phyloP scores from a whole-genome alignment of 2,888 invertebrate genomes.

The Mystacides longicornis region DNA sequence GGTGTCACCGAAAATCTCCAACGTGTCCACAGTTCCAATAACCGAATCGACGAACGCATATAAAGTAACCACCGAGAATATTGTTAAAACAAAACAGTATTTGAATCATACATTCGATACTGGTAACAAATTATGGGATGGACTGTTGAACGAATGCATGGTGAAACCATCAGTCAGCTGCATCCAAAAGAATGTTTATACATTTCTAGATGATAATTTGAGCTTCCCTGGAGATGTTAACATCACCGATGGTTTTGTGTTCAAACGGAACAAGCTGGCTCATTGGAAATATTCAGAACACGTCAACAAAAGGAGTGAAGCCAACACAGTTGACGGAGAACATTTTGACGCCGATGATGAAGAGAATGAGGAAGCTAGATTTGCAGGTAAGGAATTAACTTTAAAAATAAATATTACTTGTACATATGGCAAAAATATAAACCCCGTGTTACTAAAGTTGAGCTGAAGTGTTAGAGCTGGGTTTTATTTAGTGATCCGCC shows the following conservation, averaged over 20 bases:
- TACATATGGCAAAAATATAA: too few relatives aligned
- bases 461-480: too few relatives aligned
- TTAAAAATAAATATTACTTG: too few relatives aligned
- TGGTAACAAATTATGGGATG: slow-evolving; percentile 66
- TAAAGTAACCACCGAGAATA: background rate
- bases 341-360: slow-evolving; percentile 34
- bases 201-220: slow-evolving; percentile 62
- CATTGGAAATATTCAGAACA: slow-evolving; percentile 49
- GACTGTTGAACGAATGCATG: slow-evolving; percentile 64
- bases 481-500: too few relatives aligned
- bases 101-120: slow-evolving; percentile 35
- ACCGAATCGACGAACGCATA: background rate
- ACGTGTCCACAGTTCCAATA: background rate
- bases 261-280: slow-evolving; percentile 57
- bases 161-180: slow-evolving; percentile 61
- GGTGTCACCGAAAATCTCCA: background rate
- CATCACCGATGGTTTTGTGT: slow-evolving; percentile 55
- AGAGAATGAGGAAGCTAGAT: slow-evolving; percentile 34
- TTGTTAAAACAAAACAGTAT: slow-evolving; percentile 3
- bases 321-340: slow-evolving; percentile 28
- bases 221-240: slow-evolving; percentile 57
- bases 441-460: too few relatives aligned
- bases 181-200: slow-evolving; percentile 68
- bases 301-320: slow-evolving; percentile 35
- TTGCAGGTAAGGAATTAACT: slow-evolving; percentile 17